Evolutionary conservation across 1,140 invertebrate species (phyloP), one percentile per base, ranked within the genome.

Genomic region (Eupristina koningsbergeri): DNA sequence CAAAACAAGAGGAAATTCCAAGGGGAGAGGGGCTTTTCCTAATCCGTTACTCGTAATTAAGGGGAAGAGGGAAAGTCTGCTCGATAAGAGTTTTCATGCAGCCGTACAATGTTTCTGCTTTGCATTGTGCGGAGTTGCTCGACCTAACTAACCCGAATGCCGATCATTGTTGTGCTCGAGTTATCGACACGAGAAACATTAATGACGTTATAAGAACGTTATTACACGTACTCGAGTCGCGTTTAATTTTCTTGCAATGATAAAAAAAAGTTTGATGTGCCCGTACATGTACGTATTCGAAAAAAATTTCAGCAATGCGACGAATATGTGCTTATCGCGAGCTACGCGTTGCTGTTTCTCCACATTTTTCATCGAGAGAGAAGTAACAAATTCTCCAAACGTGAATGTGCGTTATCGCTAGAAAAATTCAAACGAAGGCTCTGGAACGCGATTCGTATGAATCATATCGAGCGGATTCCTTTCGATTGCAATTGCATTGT

Each of bases 401-500:
- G 17, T 29, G 41, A 73, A 73, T 47, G 71, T 15, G 19, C 45
- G 31, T 19, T 63, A 39, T 77, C 1, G 36, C 26, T 26, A 15
- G 34, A 80, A 80, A 58, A 73, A 69, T n/a, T 53, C 15, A 34
- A 47, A 3, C 19, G 2, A 47, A 80, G 64, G 64, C 58, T 64
- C 58, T 29, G 79, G 79, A 73, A 73, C 34, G 67, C 47, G 39
- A 45, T 47, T n/a, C 77, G n/a, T 13, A 19, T 47, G 79, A 71
- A 73, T 80, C 64, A 80, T 53, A 58, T 39, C 73, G 73, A 64
- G 73, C 53, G 64, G 31, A 80, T 71, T 80, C 39, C 67, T 39
- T 45, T n/a, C 29, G 36, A 80, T 50, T 50, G 2, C 15, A 50
- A 50, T 50, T 45, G 15, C 17, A 69, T 71, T 69, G 29, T 29